These are phyloP conservation scores for Desmodus rotundus DNA, from an alignment of 2,113 vertebrate genomes.

Conservation along the genomic window DNA sequence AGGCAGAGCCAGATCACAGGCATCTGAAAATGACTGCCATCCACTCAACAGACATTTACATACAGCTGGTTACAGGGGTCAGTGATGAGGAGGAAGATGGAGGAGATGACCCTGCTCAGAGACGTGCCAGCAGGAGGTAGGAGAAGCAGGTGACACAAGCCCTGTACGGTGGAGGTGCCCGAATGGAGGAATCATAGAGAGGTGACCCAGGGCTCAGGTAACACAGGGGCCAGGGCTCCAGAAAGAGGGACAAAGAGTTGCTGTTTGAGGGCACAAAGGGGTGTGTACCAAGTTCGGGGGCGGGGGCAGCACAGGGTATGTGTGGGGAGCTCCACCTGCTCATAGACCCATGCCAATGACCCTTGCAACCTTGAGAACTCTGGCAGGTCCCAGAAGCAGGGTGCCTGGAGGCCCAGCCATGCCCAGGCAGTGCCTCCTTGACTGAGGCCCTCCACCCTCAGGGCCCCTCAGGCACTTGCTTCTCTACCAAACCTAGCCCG, in stretches of 20 bases:
- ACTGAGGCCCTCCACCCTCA: not conserved
- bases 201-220: not conserved
- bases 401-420: not conserved
- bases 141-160: not conserved
- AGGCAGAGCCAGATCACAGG: not conserved
- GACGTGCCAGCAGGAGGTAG: not conserved
- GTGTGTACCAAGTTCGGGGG: accelerated
- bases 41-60: not conserved
- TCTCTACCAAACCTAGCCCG: not conserved
- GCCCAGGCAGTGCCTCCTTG: not conserved
- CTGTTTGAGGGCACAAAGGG: not conserved
- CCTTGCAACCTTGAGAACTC: not conserved
- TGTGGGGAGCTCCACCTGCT: not conserved
- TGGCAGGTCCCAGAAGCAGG: accelerated
- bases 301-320: not conserved
- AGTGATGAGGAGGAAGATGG: not conserved
- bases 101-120: not conserved
- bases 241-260: not conserved
- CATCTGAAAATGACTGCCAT: not conserved
- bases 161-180: not conserved
- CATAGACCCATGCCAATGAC: not conserved
- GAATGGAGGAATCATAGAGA: not conserved
- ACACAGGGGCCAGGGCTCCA: not conserved
- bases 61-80: not conserved
- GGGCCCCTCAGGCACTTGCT: not conserved